These are phyloP conservation scores for Galaxea fascicularis DNA, from an alignment of 92 coral and sea anemone species.

Conservation along the genomic window DNA sequence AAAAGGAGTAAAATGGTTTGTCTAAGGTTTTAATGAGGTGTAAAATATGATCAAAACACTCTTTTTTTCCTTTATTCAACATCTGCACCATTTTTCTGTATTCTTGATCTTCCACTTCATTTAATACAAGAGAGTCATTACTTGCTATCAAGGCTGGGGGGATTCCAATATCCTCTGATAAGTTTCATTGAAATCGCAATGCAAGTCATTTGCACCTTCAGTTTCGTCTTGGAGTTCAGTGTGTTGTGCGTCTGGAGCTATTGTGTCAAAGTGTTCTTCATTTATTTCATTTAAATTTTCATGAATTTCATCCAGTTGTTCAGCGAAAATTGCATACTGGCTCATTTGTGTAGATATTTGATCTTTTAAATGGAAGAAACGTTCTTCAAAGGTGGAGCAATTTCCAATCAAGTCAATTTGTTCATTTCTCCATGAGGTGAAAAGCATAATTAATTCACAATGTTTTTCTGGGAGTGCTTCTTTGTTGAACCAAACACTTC, in stretches of 20 bases:
- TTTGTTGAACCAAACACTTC: too few relatives aligned
- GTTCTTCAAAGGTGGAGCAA: slow-evolving; percentile 56
- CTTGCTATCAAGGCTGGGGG: slow-evolving; percentile 51
- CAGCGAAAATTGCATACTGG: slow-evolving; percentile 64
- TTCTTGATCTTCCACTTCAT: slow-evolving; percentile 76
- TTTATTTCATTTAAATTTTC: slow-evolving; percentile 34
- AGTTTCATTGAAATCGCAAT: slow-evolving; percentile 64
- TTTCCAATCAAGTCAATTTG: slow-evolving; percentile 58
- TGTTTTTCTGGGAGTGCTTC: slow-evolving; percentile 63
- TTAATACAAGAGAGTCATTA: slow-evolving; percentile 58
- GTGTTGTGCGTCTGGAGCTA: slow-evolving; percentile 41
- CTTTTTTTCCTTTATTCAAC: slow-evolving; percentile 65
- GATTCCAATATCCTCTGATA: slow-evolving; percentile 72
- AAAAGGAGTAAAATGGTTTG: slow-evolving; percentile 41
- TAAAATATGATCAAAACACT: slow-evolving; percentile 61
- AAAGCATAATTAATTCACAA: slow-evolving; percentile 71
- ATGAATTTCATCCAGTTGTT: slow-evolving; percentile 60
- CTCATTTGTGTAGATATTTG: slow-evolving; percentile 57
- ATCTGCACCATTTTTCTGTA: slow-evolving; percentile 66
- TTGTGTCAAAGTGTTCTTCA: slow-evolving; percentile 36
- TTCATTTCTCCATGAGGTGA: slow-evolving; percentile 77
- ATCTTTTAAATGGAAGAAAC: slow-evolving; percentile 34
- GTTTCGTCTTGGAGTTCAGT: slow-evolving; percentile 53
- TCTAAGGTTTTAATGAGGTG: slow-evolving; percentile 70
- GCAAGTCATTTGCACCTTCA: slow-evolving; percentile 69